Percentiles rank a stretch among this genome's conserved stretches.
These are phyloP conservation scores for Chromis chromis DNA, from an alignment of 2,797 vertebrate species.

Conservation along the genomic window DNA sequence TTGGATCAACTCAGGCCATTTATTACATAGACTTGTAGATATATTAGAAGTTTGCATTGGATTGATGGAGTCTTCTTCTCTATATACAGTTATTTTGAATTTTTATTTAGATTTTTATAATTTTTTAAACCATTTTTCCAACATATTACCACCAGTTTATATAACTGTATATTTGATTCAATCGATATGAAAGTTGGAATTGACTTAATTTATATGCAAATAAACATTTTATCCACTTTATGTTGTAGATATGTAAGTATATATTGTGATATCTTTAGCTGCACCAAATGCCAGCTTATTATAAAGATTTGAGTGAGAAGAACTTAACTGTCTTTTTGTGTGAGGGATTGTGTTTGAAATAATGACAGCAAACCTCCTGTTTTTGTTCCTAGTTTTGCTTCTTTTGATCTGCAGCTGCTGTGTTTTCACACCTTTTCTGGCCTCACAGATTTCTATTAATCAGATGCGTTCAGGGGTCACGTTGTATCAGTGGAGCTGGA, in stretches of 20 bases:
- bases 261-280: not conserved
- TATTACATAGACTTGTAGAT: conserved; percentile 17
- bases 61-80: not conserved
- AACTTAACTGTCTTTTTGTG: not conserved
- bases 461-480: conserved; percentile 58
- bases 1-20: conserved; percentile 12
- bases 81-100: not conserved
- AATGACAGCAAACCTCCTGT: not conserved
- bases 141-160: not conserved
- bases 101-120: not conserved
- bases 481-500: conserved; percentile 45
- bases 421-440: conserved; percentile 16
- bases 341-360: conserved; percentile 1
- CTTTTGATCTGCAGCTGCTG: not conserved
- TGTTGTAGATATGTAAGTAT: not conserved
- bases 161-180: not conserved
- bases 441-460: conserved; percentile 73
- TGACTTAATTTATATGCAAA: not conserved
- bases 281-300: no score
- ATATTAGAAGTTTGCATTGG: conserved; percentile 9
- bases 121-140: not conserved
- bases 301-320: not conserved
- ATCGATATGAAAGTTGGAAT: not conserved
- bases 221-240: not conserved
- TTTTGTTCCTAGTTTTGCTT: conserved; percentile 3